Conservation (phyloP, 2,797 vertebrate genomes). For the Thunnus albacares region DNA sequence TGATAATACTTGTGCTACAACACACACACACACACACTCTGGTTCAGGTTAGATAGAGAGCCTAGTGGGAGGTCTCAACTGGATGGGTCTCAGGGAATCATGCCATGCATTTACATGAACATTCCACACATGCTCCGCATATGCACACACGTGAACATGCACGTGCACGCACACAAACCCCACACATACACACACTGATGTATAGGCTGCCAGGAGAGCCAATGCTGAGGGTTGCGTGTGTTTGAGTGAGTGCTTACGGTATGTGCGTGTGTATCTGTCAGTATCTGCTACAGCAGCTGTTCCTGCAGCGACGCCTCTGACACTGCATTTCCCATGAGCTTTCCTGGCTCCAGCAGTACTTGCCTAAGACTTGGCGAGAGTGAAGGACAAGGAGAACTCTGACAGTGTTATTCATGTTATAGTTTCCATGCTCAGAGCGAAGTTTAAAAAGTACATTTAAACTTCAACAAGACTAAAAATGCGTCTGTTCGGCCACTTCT, state of each 20-base stretch:
- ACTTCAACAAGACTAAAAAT: neutral
- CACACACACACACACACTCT: conserved; percentile 35
- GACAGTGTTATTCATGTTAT: neutral
- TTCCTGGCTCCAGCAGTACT: conserved; percentile 26
- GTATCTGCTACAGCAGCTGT: conserved; percentile 65
- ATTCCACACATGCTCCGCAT: conserved; percentile 35
- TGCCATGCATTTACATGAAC: conserved; percentile 49
- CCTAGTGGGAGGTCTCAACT: conserved; percentile 49
- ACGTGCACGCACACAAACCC: neutral
- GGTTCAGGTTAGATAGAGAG: conserved; percentile 50
- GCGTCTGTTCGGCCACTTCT: neutral
- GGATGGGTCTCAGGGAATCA: conserved; percentile 38
- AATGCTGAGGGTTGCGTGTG: conserved; percentile 10
- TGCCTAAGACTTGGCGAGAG: conserved; percentile 14
- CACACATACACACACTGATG: neutral
- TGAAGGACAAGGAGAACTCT: conserved; percentile 22
- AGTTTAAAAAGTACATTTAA: conserved; percentile 5
- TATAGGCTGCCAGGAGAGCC: conserved; percentile 16
- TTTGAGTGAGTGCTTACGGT: conserved; percentile 22
- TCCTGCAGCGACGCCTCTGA: conserved; percentile 60
- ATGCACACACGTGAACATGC: neutral
- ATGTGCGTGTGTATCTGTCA: conserved; percentile 34
- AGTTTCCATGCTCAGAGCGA: neutral
- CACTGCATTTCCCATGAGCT: conserved; percentile 55
- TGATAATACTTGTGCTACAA: conserved; percentile 65